Conservation (phyloP, 2,797 vertebrate genomes). For the Oreochromis mossambicus region DNA sequence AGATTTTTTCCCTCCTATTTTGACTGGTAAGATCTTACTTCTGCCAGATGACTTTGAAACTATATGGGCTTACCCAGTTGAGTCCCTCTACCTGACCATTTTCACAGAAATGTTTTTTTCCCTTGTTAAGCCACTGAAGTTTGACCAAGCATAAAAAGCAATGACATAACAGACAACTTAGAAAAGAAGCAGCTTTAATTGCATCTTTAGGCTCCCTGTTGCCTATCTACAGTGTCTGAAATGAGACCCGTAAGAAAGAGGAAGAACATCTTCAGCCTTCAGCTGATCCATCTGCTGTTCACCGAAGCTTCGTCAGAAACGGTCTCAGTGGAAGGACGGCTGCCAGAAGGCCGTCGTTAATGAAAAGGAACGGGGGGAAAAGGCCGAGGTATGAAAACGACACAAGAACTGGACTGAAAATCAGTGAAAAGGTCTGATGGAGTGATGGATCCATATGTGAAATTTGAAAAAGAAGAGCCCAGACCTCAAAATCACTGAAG, state of each 20-base stretch:
- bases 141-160: background rate
- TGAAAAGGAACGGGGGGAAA: accelerated
- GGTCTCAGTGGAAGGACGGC: background rate
- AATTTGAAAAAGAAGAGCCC: background rate
- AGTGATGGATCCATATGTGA: background rate
- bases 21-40: background rate
- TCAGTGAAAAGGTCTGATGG: background rate
- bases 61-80: background rate
- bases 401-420: background rate
- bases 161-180: background rate
- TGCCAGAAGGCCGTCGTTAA: background rate
- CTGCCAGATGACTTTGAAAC: too few species aligned
- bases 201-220: background rate
- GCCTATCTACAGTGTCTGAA: background rate
- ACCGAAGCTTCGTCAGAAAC: background rate
- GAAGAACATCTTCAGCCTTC: background rate
- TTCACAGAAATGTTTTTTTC: background rate
- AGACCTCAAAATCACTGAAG: background rate
- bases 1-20: background rate
- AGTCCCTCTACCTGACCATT: background rate
- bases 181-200: background rate
- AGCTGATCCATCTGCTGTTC: background rate
- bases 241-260: background rate
- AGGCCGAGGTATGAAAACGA: background rate
- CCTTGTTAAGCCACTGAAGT: background rate